Evolutionary conservation across 2,797 vertebrate species (phyloP).

Genomic region (Apogon talboti): DNA sequence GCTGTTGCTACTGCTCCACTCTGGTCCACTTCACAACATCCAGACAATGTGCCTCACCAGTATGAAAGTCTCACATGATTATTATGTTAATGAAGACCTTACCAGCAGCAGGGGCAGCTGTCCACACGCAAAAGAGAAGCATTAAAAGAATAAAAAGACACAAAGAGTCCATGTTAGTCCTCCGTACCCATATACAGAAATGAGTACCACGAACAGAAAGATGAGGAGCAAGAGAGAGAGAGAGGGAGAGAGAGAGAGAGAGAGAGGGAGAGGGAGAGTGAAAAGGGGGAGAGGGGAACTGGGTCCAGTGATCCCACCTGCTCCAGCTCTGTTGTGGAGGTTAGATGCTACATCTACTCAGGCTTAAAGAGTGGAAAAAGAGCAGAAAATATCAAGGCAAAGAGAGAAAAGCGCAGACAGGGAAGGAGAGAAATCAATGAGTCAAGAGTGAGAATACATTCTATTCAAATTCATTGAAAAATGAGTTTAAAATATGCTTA

Average conservation of each 20-base stretch:
- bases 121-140: constrained; percentile 65
- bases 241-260: constrained; percentile 30
- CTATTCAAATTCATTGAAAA: background rate
- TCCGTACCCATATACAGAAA: constrained; percentile 65
- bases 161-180: constrained; percentile 77
- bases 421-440: constrained; percentile 1
- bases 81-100: constrained; percentile 63
- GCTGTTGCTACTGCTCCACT: constrained; percentile 5
- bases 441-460: constrained; percentile 39
- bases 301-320: constrained; percentile 65
- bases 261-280: constrained; percentile 20
- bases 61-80: constrained; percentile 39
- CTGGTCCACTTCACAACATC: constrained; percentile 14
- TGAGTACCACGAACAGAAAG: constrained; percentile 57
- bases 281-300: constrained; percentile 15
- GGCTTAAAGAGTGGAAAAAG: constrained; percentile 13
- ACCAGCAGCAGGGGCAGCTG: constrained; percentile 67
- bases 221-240: constrained; percentile 57
- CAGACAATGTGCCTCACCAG: constrained; percentile 26
- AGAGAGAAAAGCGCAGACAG: background rate
- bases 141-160: constrained; percentile 69
- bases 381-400: background rate
- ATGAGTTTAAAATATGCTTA: constrained; percentile 7
- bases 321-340: constrained; percentile 49
- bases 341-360: constrained; percentile 26